Conservation (phyloP, 2,888 invertebrate species). For the Drosophila cyrtoloma region DNA sequence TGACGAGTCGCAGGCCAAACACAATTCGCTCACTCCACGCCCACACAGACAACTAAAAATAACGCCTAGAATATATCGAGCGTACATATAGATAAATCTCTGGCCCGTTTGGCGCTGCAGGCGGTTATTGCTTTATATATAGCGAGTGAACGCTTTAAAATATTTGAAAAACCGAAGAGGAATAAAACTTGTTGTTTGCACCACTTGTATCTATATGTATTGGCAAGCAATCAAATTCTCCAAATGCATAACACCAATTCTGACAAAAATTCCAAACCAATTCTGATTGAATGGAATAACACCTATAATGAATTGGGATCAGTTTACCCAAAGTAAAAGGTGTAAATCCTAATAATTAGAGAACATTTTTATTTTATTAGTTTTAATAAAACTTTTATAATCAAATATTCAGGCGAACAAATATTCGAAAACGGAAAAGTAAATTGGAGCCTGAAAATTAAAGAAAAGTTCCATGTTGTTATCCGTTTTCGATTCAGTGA, state of each 20-base stretch:
- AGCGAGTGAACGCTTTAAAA: constrained; percentile 43
- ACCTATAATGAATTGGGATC: neutral
- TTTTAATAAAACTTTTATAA: neutral
- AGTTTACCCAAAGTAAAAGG: neutral
- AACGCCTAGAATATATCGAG: constrained; percentile 37
- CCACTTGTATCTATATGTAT: constrained; percentile 33
- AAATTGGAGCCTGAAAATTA: neutral
- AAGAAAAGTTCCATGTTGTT: neutral
- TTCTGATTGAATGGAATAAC: neutral
- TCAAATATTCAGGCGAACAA: neutral
- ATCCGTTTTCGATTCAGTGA: too few relatives aligned
- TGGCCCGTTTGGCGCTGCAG: constrained; percentile 44
- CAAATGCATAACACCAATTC: constrained; percentile 16
- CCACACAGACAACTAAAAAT: constrained; percentile 71
- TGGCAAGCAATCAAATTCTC: constrained; percentile 33
- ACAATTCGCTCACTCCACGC: constrained; percentile 62
- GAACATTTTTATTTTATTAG: neutral
- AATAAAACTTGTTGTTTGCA: constrained; percentile 25
- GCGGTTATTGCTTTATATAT: constrained; percentile 39
- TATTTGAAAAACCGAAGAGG: constrained; percentile 22
- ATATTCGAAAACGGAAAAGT: neutral
- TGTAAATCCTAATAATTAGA: neutral
- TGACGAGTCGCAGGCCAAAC: constrained; percentile 52
- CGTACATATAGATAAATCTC: constrained; percentile 41
- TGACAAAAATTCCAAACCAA: neutral